Evolutionary conservation across 2,797 vertebrate species (phyloP).

Genomic region (Pempheris klunzingeri): DNA sequence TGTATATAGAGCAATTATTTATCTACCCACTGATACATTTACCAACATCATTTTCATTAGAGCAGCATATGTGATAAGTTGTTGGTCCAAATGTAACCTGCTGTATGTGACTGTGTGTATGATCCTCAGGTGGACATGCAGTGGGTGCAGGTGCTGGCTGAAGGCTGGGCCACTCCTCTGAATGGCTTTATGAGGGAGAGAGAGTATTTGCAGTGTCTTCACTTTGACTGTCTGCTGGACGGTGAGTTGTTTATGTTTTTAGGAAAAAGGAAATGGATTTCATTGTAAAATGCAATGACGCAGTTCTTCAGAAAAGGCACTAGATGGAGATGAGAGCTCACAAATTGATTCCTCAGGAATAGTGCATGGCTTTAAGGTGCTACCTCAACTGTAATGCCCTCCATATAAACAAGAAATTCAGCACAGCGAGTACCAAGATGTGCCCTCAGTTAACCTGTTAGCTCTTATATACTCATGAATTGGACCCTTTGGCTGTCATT

Average conservation of each 20-base stretch:
- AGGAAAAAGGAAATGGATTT: not conserved
- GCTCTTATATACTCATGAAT: not conserved
- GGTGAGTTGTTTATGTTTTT: slow-evolving; percentile 82
- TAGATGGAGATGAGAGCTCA: slow-evolving; percentile 63
- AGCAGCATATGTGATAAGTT: not conserved
- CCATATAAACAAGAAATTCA: not conserved
- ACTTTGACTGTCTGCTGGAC: slow-evolving; percentile 97
- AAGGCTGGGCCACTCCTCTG: slow-evolving; percentile 98
- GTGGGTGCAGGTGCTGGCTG: slow-evolving; percentile 98
- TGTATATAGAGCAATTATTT: not conserved
- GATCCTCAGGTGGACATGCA: slow-evolving; percentile 95
- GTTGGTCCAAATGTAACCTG: not conserved
- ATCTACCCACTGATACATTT: not conserved
- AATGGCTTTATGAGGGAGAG: slow-evolving; percentile 98
- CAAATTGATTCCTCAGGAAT: slow-evolving; percentile 5
- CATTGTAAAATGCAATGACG: not conserved
- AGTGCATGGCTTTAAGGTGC: not conserved
- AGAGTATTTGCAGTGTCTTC: slow-evolving; percentile 97
- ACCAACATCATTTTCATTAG: not conserved
- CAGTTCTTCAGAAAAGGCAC: slow-evolving; percentile 40
- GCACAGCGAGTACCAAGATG: not conserved
- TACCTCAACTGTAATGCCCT: not conserved
- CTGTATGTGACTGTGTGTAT: slow-evolving; percentile 13
- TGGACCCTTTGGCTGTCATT: not conserved
- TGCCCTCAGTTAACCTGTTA: not conserved